Percentiles rank a stretch among this genome's conserved stretches.
Evolutionary conservation across 2,797 vertebrate species (phyloP).

Genomic region (Pipistrellus pipistrellus): DNA sequence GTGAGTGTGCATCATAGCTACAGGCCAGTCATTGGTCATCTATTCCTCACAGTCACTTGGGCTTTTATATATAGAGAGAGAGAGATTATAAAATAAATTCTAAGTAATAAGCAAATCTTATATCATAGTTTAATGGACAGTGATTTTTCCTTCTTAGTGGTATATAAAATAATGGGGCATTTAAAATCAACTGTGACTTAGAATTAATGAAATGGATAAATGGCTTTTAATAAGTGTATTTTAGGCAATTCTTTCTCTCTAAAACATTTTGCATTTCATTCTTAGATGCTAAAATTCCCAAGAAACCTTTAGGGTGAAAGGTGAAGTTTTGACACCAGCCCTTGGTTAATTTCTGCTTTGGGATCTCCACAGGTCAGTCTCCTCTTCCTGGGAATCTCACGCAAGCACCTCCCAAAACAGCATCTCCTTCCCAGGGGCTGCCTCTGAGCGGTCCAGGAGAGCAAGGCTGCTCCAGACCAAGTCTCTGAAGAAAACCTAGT

Average conservation of each 20-base stretch:
- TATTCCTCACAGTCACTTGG: no score
- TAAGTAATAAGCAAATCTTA: background rate
- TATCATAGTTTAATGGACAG: conserved; percentile 11
- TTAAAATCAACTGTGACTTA: conserved; percentile 59
- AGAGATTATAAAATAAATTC: background rate
- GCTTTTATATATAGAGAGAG: no score
- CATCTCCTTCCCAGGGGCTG: background rate
- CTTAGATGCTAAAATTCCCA: conserved; percentile 1
- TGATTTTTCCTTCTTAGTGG: conserved; percentile 37
- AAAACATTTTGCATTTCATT: conserved; percentile 53
- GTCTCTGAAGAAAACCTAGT: conserved; percentile 2
- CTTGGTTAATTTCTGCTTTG: background rate
- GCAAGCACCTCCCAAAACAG: background rate
- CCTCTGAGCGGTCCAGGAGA: background rate
- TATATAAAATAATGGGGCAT: conserved; percentile 25
- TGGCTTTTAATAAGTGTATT: conserved; percentile 57
- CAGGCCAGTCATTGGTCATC: no score
- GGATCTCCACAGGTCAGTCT: background rate
- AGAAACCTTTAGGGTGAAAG: conserved; percentile 4
- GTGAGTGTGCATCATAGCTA: no score
- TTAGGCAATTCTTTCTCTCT: conserved; percentile 33
- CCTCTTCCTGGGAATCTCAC: background rate
- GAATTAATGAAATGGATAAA: conserved; percentile 66
- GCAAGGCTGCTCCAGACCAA: background rate
- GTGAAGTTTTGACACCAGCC: background rate